Percentiles rank a stretch among this genome's conserved stretches.
Conservation (phyloP, 1,140 invertebrate species). For the Dinothrombium tinctorium region DNA sequence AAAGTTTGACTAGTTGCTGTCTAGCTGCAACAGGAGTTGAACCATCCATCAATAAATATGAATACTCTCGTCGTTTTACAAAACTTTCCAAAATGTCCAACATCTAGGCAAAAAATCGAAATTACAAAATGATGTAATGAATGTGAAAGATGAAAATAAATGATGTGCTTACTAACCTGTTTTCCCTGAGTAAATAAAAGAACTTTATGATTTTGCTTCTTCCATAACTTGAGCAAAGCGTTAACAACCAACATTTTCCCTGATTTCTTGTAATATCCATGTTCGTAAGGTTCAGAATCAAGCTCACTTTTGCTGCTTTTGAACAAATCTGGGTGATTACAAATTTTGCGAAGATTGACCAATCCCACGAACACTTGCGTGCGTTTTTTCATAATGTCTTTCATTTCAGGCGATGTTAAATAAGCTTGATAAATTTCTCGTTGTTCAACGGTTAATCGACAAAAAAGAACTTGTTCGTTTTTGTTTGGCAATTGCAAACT, state of each 20-base stretch:
- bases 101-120: constrained; percentile 36
- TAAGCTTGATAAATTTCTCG: constrained; percentile 51
- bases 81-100: constrained; percentile 63
- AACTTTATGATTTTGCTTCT: constrained; percentile 62
- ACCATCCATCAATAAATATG: constrained; percentile 78
- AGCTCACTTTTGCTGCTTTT: constrained; percentile 28
- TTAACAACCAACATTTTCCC: constrained; percentile 92
- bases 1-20: constrained; percentile 57
- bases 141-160: constrained; percentile 1
- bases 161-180: constrained; percentile 28
- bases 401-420: constrained; percentile 42
- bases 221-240: constrained; percentile 72
- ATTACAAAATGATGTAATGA: background rate
- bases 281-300: constrained; percentile 36
- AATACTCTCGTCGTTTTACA: constrained; percentile 43
- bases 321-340: constrained; percentile 57
- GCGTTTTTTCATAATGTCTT: constrained; percentile 34
- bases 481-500: constrained; percentile 64
- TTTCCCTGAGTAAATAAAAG: constrained; percentile 75
- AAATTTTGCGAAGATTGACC: constrained; percentile 71
- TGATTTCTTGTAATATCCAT: constrained; percentile 56
- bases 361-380: constrained; percentile 52
- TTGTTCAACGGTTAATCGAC: constrained; percentile 63
- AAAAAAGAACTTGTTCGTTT: constrained; percentile 81
- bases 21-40: constrained; percentile 48